Evolutionary conservation across 2,113 vertebrate species (phyloP), one percentile per base, ranked within the genome.

Genomic region (Megalops atlanticus): DNA sequence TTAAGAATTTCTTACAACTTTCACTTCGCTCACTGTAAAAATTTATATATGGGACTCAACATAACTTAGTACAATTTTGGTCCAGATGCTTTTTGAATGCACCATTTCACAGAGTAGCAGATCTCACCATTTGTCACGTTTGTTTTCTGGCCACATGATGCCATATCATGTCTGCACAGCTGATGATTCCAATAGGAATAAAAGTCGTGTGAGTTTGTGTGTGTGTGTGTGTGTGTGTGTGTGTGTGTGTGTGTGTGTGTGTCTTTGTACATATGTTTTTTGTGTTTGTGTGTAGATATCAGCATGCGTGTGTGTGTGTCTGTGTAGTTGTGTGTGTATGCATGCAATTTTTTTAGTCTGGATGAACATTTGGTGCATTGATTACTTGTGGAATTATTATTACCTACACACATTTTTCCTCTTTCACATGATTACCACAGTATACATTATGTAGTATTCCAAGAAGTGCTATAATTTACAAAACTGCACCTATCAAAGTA

Each of bases 21-120:
- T 16, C 12, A 68, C 43, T 1, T 43, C 27, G 2, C 2, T 10
- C 24, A 16, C 74, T 76, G 27, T 36, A 35, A 4, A n/a, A n/a
- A 77, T 52, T 12, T 41, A 21, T 0, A 77, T n/a, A 52, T 14
- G 2, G 16, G 54, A 27, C 36, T 77, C 31, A 35, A 33, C 33
- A 16, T 24, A 31, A 45, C 24, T 27, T 11, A n/a, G n/a, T n/a
- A n/a, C n/a, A 49, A 3, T 43, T 16, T 40, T 54, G 43, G 75
- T 36, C 43, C 45, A 77, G 75, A 77, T 77, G 75, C 31, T n/a
- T 1, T 27, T 14, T 15, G 7, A 15, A 52, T 11, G 36, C 75
- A 16, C 33, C 75, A 36, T 77, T 77, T 35, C 47, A 54, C 75
- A 52, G 43, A 52, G 52, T 76, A 76, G 12, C 15, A 16, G 45